Conservation (phyloP, 2,113 vertebrate species). For the Larimichthys crocea region DNA sequence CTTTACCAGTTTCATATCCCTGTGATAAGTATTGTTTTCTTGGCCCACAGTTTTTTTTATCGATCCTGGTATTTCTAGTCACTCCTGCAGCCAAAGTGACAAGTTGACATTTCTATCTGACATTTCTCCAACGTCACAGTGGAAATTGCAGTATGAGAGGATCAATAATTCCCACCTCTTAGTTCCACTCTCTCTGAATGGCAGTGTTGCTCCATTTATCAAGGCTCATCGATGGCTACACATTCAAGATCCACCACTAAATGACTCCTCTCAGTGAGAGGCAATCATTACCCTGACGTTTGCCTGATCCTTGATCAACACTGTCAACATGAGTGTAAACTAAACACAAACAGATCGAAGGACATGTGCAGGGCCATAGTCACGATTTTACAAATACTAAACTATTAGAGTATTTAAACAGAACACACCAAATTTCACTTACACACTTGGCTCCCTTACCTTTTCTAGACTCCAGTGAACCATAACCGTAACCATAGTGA, state of each 20-base stretch:
- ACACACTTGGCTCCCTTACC: background rate
- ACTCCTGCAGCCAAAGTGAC: constrained; percentile 45
- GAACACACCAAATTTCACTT: background rate
- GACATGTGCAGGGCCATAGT: background rate
- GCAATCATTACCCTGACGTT: background rate
- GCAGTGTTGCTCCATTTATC: constrained; percentile 49
- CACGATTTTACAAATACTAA: background rate
- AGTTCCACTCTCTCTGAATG: constrained; percentile 50
- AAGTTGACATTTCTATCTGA: constrained; percentile 66
- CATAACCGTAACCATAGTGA: background rate
- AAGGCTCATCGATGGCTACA: constrained; percentile 1
- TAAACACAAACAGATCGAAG: constrained; percentile 14
- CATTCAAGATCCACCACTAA: constrained; percentile 28
- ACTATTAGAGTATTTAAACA: too few species aligned
- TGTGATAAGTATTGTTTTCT: constrained; percentile 44
- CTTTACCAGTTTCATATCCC: constrained; percentile 29
- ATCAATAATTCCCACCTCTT: constrained; percentile 67
- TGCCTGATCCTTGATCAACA: constrained; percentile 9
- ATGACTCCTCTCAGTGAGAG: constrained; percentile 45
- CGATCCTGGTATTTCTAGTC: constrained; percentile 38
- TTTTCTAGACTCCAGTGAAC: background rate
- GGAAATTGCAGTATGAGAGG: constrained; percentile 46
- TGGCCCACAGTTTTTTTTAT: constrained; percentile 17
- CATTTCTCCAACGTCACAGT: constrained; percentile 50
- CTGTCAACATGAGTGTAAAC: background rate